Percentiles rank a stretch among this genome's conserved stretches.
Evolutionary conservation across 2,797 vertebrate genomes (phyloP).

Genomic region (Jordanella pulchra): DNA sequence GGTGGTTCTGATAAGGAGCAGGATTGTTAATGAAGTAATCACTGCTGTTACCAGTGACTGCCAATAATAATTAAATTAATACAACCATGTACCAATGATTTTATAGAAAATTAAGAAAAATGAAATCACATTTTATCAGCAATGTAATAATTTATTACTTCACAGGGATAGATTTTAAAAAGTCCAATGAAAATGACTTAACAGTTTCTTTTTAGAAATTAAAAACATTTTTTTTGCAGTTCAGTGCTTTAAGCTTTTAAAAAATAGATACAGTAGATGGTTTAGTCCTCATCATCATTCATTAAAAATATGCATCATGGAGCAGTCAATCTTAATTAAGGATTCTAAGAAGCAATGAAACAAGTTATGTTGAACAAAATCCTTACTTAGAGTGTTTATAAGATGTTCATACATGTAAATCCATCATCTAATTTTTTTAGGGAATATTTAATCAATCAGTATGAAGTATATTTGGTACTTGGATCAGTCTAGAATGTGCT

Average conservation of each 20-base stretch:
- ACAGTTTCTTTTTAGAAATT: not conserved
- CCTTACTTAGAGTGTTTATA: not conserved
- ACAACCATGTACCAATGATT: not conserved
- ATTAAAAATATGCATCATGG: not conserved
- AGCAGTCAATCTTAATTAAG: not conserved
- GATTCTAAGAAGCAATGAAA: not conserved
- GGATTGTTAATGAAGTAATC: constrained; percentile 10
- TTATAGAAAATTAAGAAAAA: not conserved
- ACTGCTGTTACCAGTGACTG: not conserved
- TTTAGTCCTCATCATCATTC: not conserved
- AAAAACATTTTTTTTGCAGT: not conserved
- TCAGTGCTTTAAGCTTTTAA: not conserved
- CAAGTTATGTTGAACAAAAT: not conserved
- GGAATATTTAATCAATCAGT: not conserved
- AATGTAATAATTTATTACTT: not conserved
- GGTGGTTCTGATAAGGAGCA: constrained; percentile 9
- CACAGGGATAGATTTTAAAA: not conserved
- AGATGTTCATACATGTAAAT: not conserved
- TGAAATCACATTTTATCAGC: not conserved
- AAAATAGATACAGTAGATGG: not conserved
- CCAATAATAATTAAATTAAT: not conserved
- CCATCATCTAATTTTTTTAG: not conserved
- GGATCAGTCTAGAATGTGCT: not conserved
- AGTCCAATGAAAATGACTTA: not conserved
- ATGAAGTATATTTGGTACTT: not conserved